phyloP scores from a whole-genome alignment of 2,888 invertebrate genomes.

The Syritta pipiens region DNA sequence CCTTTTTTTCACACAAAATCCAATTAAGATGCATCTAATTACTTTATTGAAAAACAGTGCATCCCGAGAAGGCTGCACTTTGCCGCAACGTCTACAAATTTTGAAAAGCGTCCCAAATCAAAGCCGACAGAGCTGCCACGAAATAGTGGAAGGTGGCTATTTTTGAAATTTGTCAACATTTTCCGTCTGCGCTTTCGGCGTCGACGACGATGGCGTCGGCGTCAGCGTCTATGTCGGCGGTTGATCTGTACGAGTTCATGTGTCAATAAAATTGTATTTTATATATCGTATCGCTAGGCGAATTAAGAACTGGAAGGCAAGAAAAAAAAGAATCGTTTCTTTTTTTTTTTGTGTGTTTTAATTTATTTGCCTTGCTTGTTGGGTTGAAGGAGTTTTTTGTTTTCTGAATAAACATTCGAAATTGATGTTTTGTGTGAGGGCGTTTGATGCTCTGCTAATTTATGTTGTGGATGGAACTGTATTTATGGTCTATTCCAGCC shows the following conservation, averaged over 20 bases:
- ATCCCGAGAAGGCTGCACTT: background rate
- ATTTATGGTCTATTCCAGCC: background rate
- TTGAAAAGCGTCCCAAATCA: no score
- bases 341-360: no score
- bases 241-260: constrained; percentile 17
- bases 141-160: constrained; percentile 19
- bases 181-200: constrained; percentile 12
- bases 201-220: no score
- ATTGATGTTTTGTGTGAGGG: constrained; percentile 17
- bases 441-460: constrained; percentile 19
- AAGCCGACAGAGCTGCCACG: no score
- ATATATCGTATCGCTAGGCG: constrained; percentile 17
- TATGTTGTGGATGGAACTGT: background rate
- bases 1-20: no score
- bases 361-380: constrained; percentile 25
- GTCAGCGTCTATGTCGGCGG: no score
- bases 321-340: constrained; percentile 18
- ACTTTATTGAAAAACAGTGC: no score
- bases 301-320: constrained; percentile 9
- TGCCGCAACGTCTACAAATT: background rate
- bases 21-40: no score
- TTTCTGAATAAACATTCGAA: constrained; percentile 3
- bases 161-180: constrained; percentile 36
- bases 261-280: constrained; percentile 42
- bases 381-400: constrained; percentile 15